Evolutionary conservation across 1,140 invertebrate species (phyloP).

Genomic region (Achroia grisella): DNA sequence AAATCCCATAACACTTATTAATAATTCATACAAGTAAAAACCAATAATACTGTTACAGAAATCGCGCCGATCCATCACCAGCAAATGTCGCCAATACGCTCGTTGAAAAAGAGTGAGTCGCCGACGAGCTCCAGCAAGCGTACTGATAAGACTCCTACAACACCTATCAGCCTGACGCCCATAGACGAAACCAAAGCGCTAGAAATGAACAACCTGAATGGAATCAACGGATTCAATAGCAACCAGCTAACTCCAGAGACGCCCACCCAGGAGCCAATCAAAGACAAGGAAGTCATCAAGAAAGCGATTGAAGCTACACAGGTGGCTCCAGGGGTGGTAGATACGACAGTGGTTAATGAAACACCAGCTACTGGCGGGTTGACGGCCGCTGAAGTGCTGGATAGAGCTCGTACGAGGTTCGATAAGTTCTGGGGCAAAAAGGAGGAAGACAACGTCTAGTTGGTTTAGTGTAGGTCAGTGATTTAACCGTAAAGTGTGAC

Average conservation of each 20-base stretch:
- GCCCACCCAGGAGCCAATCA: constrained; percentile 44
- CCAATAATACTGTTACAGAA: constrained; percentile 60
- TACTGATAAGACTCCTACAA: constrained; percentile 68
- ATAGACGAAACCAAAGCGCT: constrained; percentile 69
- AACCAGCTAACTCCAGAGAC: constrained; percentile 59
- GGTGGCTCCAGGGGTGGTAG: constrained; percentile 61
- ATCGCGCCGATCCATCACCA: constrained; percentile 70
- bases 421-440: constrained; percentile 89
- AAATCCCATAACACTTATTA: constrained; percentile 21
- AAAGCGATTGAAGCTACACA: constrained; percentile 69
- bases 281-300: constrained; percentile 52
- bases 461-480: constrained; percentile 4
- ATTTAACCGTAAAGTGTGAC: constrained; percentile 6
- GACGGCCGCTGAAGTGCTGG: constrained; percentile 83
- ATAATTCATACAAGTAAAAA: constrained; percentile 2
- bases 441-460: constrained; percentile 69
- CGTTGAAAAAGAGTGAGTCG: constrained; percentile 67
- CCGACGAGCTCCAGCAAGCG: constrained; percentile 63
- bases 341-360: constrained; percentile 66
- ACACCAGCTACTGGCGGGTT: constrained; percentile 38
- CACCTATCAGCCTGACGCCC: constrained; percentile 65
- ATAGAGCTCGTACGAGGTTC: constrained; percentile 87
- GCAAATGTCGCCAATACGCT: constrained; percentile 68
- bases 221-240: constrained; percentile 54
- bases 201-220: constrained; percentile 65